Base-by-base conservation (phyloP, 2,113 vertebrate species). In the Sorex fumeus region DNA sequence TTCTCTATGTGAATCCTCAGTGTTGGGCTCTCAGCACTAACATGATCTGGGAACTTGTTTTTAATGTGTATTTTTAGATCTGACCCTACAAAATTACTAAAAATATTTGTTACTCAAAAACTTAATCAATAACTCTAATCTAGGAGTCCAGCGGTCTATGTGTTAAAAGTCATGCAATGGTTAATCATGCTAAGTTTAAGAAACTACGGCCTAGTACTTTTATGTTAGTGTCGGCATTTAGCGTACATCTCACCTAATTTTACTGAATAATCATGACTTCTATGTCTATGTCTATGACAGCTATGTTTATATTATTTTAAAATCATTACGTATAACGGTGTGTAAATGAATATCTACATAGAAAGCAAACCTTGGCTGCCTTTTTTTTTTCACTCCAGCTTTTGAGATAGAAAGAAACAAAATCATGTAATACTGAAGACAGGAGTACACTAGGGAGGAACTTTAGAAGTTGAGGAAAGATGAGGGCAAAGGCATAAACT, bases 391-490 rank as follows among this genome's bases (percentile, higher is more conserved):
- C 19, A 8, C 4, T 76, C 13, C 15, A 72, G 28, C 69, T 80
- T 92, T 84, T 74, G 45, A 84, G 69, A 67, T 21, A 30, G 32
- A 93, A 78, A 70, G 50, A 69, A 91, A 93, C 40, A 78, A 90
- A 78, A 36, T n/a, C 28, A 62, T 21, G 4, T 53, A 79, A 34
- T 25, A 27, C 27, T 67, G n/a, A 43, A 80, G n/a, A 70, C 8
- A 76, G 75, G 53, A 34, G 12, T 45, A 84, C 28, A 71, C 0
- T 1, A 21, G 19, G 19, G 10, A 75, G 70, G 50, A 21, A 28
- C 19, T 50, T 23, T 34, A 19, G 25, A 81, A 36, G 36, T 74
- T 19, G 34, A 72, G 53, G 40, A 4, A 34, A 45, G 19, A 2
- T 74, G n/a, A 69, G 6, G 62, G 19, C 43, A 50, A 2, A 7